phyloP scores from a whole-genome alignment of 2,797 vertebrate species.

The Sebastolobus alascanus region DNA sequence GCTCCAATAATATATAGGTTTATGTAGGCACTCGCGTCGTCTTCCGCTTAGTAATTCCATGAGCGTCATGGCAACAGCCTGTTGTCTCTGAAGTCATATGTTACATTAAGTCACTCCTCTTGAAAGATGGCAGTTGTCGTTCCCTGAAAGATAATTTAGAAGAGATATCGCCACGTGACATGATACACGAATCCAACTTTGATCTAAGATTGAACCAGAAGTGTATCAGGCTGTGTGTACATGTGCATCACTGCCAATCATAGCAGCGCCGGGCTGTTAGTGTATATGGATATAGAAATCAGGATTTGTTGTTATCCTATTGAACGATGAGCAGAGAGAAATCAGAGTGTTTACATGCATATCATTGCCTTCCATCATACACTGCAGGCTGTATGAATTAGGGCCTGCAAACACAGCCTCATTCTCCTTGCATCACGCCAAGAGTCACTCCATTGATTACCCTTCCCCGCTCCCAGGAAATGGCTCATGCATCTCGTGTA shows the following conservation, averaged over 20 bases:
- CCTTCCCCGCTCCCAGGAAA: constrained; percentile 94
- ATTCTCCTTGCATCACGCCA: constrained; percentile 83
- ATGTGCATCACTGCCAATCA: constrained; percentile 31
- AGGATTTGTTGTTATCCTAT: constrained; percentile 70
- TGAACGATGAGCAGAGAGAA: constrained; percentile 72
- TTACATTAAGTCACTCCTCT: constrained; percentile 43
- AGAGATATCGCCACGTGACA: constrained; percentile 35
- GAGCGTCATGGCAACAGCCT: constrained; percentile 28
- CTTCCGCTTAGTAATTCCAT: constrained; percentile 15
- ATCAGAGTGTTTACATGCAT: constrained; percentile 82
- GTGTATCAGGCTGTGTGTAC: constrained; percentile 23
- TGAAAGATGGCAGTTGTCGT: constrained; percentile 26
- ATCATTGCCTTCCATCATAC: constrained; percentile 85
- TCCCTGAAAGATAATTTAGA: constrained; percentile 39
- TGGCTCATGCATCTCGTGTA: constrained; percentile 98
- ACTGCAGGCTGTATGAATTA: constrained; percentile 84
- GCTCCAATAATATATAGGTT: constrained; percentile 5
- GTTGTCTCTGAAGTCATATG: constrained; percentile 45
- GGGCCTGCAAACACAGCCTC: constrained; percentile 75
- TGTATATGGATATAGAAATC: constrained; percentile 61
- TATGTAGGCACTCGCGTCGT: constrained; percentile 1
- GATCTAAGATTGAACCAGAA: constrained; percentile 39
- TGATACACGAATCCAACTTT: constrained; percentile 50
- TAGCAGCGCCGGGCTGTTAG: constrained; percentile 33
- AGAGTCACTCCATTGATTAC: constrained; percentile 96